Base-by-base conservation (phyloP, 2,113 vertebrate species). In the Paedocypris sp. region DNA sequence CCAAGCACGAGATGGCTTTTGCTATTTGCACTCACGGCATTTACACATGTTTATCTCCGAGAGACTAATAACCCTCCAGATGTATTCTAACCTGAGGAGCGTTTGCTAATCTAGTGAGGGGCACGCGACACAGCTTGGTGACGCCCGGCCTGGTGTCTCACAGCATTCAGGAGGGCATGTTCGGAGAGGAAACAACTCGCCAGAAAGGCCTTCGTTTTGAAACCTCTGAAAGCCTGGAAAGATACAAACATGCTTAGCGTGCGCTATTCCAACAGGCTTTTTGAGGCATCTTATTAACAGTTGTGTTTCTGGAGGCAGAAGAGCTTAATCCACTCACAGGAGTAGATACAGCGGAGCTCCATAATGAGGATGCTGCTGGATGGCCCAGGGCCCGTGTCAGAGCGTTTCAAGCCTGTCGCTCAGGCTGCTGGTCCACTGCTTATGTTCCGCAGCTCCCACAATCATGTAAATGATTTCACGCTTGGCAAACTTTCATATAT, bases 181-280 rank as follows among this genome's bases (percentile, higher is more conserved):
- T 49, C 16, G 7, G 25, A 39, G 36, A n/a, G n/a, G n/a, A 20
- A 35, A 23, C 6, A 46, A 9, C 22, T 39, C 53, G 57, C 13
- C 13, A 51, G 31, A 66, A 23, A 59, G 59, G 23, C 5, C 18
- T 12, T 16, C n/a, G n/a, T 36, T 68, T 11, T 26, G 36, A 63
- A 51, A 6, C 46, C 7, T 31, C 66, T 46, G 3, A 53, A 26
- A 52, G 13, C 19, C 32, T 69, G 9, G 59, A 68, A 61, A 60
- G 36, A 68, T 70, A 67, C 64, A 58, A 67, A 73, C 52, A 4
- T 72, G 63, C 68, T 74, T 59, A 60, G 38, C 51, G 31, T 66
- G 50, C 63, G 71, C 62, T 16, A 15, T 52, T 45, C 63, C 38
- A 68, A 53, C 22, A 62, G 33, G 29, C 36, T 8, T 52, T 48